Percentiles rank a stretch among this genome's conserved stretches.
phyloP scores from a whole-genome alignment of 2,888 invertebrate species.

The Phaedon cochleariae region DNA sequence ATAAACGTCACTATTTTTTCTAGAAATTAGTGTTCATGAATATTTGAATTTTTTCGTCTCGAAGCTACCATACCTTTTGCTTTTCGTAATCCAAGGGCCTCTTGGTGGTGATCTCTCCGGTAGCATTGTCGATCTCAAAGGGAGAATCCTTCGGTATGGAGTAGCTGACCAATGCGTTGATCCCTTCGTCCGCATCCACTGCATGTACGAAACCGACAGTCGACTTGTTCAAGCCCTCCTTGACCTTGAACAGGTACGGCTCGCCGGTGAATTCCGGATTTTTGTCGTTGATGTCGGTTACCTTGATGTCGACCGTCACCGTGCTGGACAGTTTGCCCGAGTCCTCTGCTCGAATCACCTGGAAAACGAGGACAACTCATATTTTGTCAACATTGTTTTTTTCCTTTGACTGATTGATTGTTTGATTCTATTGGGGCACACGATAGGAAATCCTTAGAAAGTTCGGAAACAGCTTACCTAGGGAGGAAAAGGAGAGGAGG shows the following conservation, averaged over 20 bases:
- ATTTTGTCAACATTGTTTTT: no score
- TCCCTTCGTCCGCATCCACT: slow-evolving; percentile 84
- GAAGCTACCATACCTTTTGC: slow-evolving; percentile 70
- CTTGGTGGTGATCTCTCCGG: slow-evolving; percentile 81
- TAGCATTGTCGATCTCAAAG: slow-evolving; percentile 79
- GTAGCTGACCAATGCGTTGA: slow-evolving; percentile 84
- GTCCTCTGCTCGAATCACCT: slow-evolving; percentile 87
- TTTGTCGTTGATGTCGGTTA: slow-evolving; percentile 92
- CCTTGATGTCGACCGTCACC: slow-evolving; percentile 86
- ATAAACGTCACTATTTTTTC: no score
- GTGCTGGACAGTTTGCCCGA: slow-evolving; percentile 83
- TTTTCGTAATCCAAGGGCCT: slow-evolving; percentile 83
- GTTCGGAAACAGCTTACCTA: no score
- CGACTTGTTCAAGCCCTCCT: slow-evolving; percentile 67
- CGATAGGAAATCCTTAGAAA: no score
- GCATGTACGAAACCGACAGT: slow-evolving; percentile 76
- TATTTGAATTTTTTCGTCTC: no score
- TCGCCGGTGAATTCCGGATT: slow-evolving; percentile 87
- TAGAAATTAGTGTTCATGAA: no score
- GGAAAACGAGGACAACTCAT: no score
- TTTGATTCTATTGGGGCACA: no score
- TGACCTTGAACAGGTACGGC: slow-evolving; percentile 83
- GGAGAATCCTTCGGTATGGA: slow-evolving; percentile 81
- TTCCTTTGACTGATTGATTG: no score
- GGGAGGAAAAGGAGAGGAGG: no score